Conservation (phyloP, 1,140 invertebrate species). For the Drosophila kohkoa region DNA sequence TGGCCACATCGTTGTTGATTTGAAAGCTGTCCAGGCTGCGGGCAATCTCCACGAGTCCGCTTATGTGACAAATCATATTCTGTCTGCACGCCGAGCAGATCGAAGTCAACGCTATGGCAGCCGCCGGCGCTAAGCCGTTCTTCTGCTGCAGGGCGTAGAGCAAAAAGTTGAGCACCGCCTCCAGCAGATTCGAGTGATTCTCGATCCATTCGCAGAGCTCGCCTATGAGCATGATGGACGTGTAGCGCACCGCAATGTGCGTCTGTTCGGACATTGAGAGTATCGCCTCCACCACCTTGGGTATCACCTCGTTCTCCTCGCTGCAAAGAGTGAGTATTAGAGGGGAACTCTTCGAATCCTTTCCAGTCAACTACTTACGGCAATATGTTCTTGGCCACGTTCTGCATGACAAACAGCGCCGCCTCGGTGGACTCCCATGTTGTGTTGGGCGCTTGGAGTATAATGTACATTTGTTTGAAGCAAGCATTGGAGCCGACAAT, state of each 20-base stretch:
- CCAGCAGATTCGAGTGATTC: conserved; percentile 92
- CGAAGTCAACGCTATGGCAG: conserved; percentile 88
- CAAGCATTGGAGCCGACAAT: conserved; percentile 96
- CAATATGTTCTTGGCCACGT: conserved; percentile 97
- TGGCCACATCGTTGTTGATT: conserved; percentile 92
- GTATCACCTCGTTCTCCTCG: conserved; percentile 95
- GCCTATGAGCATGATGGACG: conserved; percentile 95
- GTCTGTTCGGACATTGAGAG: conserved; percentile 93
- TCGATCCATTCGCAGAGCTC: conserved; percentile 98
- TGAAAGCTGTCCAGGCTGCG: conserved; percentile 91
- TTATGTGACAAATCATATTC: conserved; percentile 93
- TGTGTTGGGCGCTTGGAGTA: conserved; percentile 88
- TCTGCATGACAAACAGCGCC: conserved; percentile 97
- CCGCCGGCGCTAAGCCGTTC: conserved; percentile 90
- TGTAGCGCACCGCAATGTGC: conserved; percentile 95
- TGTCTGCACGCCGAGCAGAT: conserved; percentile 92
- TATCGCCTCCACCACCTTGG: conserved; percentile 96
- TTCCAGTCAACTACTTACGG: conserved; percentile 90
- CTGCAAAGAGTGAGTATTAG: conserved; percentile 85
- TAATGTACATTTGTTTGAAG: conserved; percentile 95
- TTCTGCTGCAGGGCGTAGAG: conserved; percentile 90
- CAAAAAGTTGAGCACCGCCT: conserved; percentile 93
- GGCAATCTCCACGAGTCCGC: conserved; percentile 92
- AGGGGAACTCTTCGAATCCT: not conserved
- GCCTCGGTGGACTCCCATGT: conserved; percentile 97